Evolutionary conservation across 1,140 invertebrate genomes (phyloP).

Genomic region (Batillaria attramentaria): DNA sequence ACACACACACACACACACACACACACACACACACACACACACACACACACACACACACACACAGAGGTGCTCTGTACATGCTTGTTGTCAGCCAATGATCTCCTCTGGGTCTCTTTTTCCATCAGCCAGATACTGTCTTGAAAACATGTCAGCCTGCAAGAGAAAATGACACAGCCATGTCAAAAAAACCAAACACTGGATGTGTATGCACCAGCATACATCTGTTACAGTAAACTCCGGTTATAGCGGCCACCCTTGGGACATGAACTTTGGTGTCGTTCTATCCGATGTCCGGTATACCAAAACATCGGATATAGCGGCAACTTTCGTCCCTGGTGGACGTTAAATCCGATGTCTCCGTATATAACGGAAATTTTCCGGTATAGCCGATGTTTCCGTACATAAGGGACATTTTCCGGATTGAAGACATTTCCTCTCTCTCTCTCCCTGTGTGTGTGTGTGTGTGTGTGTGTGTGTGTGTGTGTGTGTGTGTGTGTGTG

Average conservation of each 20-base stretch:
- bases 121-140: conserved; percentile 58
- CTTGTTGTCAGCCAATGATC: conserved; percentile 13
- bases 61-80: background rate
- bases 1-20: conserved; percentile 3
- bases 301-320: no score
- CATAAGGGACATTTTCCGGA: background rate
- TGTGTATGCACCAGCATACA: background rate
- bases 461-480: background rate
- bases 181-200: background rate
- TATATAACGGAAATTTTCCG: background rate
- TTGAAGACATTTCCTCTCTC: background rate
- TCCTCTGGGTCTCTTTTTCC: conserved; percentile 35
- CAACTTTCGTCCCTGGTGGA: no score
- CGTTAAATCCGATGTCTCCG: no score
- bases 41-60: conserved; percentile 2
- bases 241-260: no score
- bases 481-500: conserved; percentile 1
- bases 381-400: background rate
- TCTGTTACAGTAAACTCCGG: no score
- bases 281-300: no score
- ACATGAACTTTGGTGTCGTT: background rate
- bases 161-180: conserved; percentile 24
- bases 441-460: background rate
- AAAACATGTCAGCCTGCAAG: conserved; percentile 64
- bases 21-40: conserved; percentile 2